Evolutionary conservation across 2,113 vertebrate species (phyloP).

Genomic region (Argyrosomus japonicus): DNA sequence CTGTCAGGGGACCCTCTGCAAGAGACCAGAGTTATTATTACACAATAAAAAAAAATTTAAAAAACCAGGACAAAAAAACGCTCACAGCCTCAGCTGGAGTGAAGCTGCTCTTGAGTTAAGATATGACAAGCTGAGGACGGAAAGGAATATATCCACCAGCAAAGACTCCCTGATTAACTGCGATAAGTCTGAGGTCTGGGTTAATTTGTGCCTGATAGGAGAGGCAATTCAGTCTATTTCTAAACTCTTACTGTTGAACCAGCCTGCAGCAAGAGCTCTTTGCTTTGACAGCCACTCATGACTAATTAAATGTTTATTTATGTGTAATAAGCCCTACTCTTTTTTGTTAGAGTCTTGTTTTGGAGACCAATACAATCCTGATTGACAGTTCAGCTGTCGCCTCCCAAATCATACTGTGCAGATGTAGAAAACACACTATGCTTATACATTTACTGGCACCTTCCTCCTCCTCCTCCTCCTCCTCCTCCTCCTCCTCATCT

Average conservation of each 20-base stretch:
- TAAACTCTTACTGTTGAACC: constrained; percentile 13
- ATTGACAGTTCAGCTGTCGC: neutral
- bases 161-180: constrained; percentile 33
- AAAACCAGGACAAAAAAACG: neutral
- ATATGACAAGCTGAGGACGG: constrained; percentile 12
- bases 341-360: constrained; percentile 4
- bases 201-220: constrained; percentile 47
- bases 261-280: neutral
- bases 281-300: constrained; percentile 10
- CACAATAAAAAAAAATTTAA: neutral
- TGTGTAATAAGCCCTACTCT: neutral
- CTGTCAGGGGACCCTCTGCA: constrained; percentile 27
- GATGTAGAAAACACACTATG: neutral
- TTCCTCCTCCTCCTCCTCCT: neutral
- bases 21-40: constrained; percentile 38
- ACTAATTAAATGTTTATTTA: constrained; percentile 23
- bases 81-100: constrained; percentile 7
- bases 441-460: neutral
- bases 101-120: constrained; percentile 8
- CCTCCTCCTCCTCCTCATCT: neutral
- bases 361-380: constrained; percentile 10
- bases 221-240: constrained; percentile 19
- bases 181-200: constrained; percentile 10
- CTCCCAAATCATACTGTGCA: neutral
- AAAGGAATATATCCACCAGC: constrained; percentile 35